phyloP scores from a whole-genome alignment of 2,113 vertebrate genomes.

The Python bivittatus region DNA sequence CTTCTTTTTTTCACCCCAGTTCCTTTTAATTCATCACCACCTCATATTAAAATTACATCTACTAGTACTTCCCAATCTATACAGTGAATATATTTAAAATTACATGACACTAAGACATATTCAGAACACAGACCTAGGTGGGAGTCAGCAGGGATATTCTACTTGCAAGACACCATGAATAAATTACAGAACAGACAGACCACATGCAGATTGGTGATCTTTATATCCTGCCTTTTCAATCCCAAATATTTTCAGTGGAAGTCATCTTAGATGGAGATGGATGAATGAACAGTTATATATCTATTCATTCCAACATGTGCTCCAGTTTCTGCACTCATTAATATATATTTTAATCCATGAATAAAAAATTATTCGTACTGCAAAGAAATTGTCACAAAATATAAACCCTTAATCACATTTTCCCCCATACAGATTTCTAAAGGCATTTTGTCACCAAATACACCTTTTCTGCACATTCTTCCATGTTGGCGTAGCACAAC shows the following conservation, averaged over 20 bases:
- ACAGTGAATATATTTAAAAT: slow-evolving; percentile 8
- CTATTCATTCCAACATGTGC: neutral
- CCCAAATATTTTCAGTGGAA: neutral
- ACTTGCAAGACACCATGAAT: neutral
- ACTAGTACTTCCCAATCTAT: neutral
- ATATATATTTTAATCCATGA: neutral
- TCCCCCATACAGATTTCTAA: neutral
- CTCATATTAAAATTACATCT: slow-evolving; percentile 7
- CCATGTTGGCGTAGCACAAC: neutral
- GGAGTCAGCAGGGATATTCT: neutral
- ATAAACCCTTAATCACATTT: neutral
- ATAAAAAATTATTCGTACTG: neutral
- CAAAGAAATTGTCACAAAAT: neutral
- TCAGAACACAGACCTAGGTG: neutral
- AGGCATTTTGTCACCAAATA: neutral
- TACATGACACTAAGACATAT: neutral
- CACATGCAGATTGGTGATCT: neutral
- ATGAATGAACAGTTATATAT: too few relatives aligned
- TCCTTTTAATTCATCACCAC: neutral
- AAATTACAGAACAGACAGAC: too few relatives aligned
- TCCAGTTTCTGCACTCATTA: neutral
- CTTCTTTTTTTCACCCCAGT: too few relatives aligned
- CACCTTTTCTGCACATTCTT: neutral
- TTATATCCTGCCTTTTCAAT: neutral
- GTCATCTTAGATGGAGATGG: neutral